These are phyloP conservation scores for Pterois miles DNA, from an alignment of 2,797 vertebrate species.

Conservation along the genomic window DNA sequence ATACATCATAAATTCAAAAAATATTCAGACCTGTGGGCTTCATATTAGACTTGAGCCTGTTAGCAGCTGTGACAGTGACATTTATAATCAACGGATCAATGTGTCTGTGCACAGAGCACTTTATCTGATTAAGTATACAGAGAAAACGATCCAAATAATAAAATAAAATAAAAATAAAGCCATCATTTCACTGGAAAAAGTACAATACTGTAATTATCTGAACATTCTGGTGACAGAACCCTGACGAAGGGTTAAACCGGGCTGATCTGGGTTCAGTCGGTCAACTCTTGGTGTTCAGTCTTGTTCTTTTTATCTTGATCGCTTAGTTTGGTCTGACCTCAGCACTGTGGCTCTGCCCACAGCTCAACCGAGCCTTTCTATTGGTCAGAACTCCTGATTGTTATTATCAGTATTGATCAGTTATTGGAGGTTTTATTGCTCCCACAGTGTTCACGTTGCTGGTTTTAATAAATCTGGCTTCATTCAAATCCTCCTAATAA, in stretches of 20 bases:
- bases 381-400: slow-evolving; percentile 55
- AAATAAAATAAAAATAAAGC: not conserved
- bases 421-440: slow-evolving; percentile 62
- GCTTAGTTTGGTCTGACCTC: not conserved
- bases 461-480: slow-evolving; percentile 54
- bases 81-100: not conserved
- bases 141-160: too few species aligned
- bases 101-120: not conserved
- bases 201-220: not conserved
- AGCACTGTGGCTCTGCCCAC: not conserved
- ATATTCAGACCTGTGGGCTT: not conserved
- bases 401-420: slow-evolving; percentile 31
- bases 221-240: not conserved
- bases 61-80: not conserved
- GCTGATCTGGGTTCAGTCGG: too few species aligned
- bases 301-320: not conserved
- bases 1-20: not conserved
- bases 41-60: not conserved
- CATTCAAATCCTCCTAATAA: not conserved
- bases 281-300: not conserved
- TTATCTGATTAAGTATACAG: not conserved
- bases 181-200: not conserved
- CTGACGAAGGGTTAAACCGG: not conserved
- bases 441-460: slow-evolving; percentile 41
- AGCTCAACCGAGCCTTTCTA: slow-evolving; percentile 17